Base-by-base conservation (phyloP, 2,888 invertebrate genomes). In the Dynastes hyllus region DNA sequence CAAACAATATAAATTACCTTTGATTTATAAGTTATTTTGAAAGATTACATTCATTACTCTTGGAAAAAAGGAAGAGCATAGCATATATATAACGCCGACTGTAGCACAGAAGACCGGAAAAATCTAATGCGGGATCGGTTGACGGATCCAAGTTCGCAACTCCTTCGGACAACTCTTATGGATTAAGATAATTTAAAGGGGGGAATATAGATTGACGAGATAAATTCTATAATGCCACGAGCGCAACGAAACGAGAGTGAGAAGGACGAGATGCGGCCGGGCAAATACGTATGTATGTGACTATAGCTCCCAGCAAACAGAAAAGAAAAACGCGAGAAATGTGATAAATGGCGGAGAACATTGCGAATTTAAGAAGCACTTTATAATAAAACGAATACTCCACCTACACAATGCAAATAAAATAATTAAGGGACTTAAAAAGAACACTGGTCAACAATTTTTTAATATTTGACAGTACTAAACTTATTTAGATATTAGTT, bases 131-230 rank as follows among this genome's bases (percentile, higher is more conserved):
- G 32, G 32, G 13, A 58, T 63, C n/a, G 29, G 27, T 29, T 16
- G 50, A 29, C 37, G 32, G 32, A 32, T 71, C 55, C 22, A 29
- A 50, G 76, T 55, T 65, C 73, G 53, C 75, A 76, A 77, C 11
- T 70, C 63, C 73, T 71, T 45, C 65, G 78, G 61, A 63, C 79
- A 75, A 76, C 80, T 71, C 73, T 81, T 82, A 82, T 81, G 83
- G 82, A 84, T 84, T 84, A 84, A 82, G 83, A 84, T 84, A 84
- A n/a, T n/a, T 83, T 82, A 84, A 81, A 82, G 81, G 82, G 81
- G 81, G 80, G 84, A 84, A 83, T 83, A 84, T 84, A 81, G 83
- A 84, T 84, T 83, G 83, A 80, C 80, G 81, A 80, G 80, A 80
- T 80, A 81, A 81, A 82, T 83, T 80, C 80, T 80, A 82, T 84